phyloP scores from a whole-genome alignment of 2,797 vertebrate genomes.

The Danio aesculapii region DNA sequence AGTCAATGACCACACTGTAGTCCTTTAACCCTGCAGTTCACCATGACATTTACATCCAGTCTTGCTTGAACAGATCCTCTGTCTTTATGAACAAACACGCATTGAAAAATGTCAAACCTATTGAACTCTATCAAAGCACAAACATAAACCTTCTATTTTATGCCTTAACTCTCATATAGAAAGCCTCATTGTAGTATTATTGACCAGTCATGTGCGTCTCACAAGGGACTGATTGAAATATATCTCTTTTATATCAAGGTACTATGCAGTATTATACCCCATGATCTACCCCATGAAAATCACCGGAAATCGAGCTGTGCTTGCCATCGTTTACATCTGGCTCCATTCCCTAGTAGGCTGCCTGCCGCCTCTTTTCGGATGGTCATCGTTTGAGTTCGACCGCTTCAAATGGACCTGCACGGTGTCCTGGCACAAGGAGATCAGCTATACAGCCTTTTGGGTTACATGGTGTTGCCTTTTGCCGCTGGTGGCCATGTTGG shows the following conservation, averaged over 20 bases:
- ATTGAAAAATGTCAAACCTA: not conserved
- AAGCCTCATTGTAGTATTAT: constrained; percentile 30
- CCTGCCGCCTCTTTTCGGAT: constrained; percentile 95
- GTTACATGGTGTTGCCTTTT: constrained; percentile 92
- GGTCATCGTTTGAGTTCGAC: constrained; percentile 95
- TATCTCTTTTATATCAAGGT: constrained; percentile 75
- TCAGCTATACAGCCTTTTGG: constrained; percentile 93
- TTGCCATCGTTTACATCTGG: constrained; percentile 94
- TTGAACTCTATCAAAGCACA: constrained; percentile 12
- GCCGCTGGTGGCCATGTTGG: constrained; percentile 89
- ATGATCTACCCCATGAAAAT: constrained; percentile 99
- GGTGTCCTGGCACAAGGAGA: constrained; percentile 92
- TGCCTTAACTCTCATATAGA: constrained; percentile 26
- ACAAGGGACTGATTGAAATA: not conserved
- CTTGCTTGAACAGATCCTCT: constrained; percentile 32
- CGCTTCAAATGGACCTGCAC: constrained; percentile 97
- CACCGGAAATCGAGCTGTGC: constrained; percentile 91
- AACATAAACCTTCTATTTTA: not conserved
- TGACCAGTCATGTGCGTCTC: constrained; percentile 30
- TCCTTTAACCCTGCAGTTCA: constrained; percentile 12
- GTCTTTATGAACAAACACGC: constrained; percentile 20
- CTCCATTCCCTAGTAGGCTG: constrained; percentile 94
- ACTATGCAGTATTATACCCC: constrained; percentile 97
- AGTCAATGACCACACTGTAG: constrained; percentile 2
- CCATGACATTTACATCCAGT: not conserved